Base-by-base conservation (phyloP, 2,797 vertebrate species). In the Chaetophractus vellerosus region DNA sequence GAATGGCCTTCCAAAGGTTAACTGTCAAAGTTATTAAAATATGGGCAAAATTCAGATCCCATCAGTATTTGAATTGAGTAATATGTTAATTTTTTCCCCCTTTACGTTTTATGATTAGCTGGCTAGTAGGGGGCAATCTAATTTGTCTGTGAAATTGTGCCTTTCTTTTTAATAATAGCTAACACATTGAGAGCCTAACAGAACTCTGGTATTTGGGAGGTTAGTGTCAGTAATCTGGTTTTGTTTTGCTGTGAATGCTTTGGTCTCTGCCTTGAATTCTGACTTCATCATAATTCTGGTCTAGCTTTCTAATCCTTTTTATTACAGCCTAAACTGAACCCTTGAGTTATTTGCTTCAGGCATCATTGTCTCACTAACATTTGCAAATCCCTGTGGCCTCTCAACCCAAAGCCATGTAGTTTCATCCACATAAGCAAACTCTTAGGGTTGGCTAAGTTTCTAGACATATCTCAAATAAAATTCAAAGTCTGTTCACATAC, bases 171-270 rank as follows among this genome's bases (percentile, higher is more conserved):
- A 81, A 41, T 76, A 94, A 31, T 79, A 85, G 66, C 41, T 88
- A 63, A 76, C 28, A 80, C 15, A 38, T 50, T 80, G 38, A 92
- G 55, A 10, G 26, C 68, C 41, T 93, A 26, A 76, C 7, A 66
- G 7, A 86, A 80, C 38, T 94, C 1, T 78, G 55, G 48, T 92
- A 63, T 88, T 80, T 88, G 48, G 72, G 38, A 66, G 26, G 41
- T 23, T 72, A 48, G 26, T 75, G 18, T 82, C 57, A 55, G 48
- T 80, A 59, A 28, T 66, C 31, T 57, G 57, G 16, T 78, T 87
- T 93, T 69, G n/a, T 92, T 95, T 59, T 88, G 50, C 93, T 68
- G 91, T 92, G 88, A 89, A 93, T 91, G 45, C 36, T 88, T 81
- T 80, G 21, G 6, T 85, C 14, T 88, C 74, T 91, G 45, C 31